Conservation (phyloP, 2,888 invertebrate species). For the Apamea monoglypha region DNA sequence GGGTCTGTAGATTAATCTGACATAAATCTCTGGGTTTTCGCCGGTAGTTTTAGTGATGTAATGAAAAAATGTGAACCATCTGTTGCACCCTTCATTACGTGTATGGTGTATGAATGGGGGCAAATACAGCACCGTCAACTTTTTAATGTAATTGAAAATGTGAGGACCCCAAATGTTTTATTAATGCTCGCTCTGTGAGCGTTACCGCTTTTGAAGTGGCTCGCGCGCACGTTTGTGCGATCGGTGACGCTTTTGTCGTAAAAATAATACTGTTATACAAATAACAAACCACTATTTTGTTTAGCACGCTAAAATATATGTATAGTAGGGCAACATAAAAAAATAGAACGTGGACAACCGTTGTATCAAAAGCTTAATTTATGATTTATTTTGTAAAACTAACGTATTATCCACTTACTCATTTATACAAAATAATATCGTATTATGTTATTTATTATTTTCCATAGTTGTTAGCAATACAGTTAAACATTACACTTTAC, state of each 20-base stretch:
- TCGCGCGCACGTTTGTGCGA: constrained; percentile 60
- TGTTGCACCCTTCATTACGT: constrained; percentile 90
- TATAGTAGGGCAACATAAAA: neutral
- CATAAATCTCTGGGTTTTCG: constrained; percentile 86
- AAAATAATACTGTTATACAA: constrained; percentile 47
- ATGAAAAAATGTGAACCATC: constrained; percentile 89
- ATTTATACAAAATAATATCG: neutral
- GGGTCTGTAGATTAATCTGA: constrained; percentile 86
- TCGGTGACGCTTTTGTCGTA: constrained; percentile 53
- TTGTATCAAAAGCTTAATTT: constrained; percentile 22
- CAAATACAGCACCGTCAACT: constrained; percentile 85
- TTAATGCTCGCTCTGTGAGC: constrained; percentile 80
- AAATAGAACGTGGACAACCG: constrained; percentile 4
- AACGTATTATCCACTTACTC: neutral
- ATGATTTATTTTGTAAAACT: constrained; percentile 8
- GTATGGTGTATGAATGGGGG: constrained; percentile 82
- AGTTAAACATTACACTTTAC: constrained; percentile 10
- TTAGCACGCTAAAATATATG: constrained; percentile 16
- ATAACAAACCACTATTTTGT: constrained; percentile 44
- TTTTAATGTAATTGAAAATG: constrained; percentile 90
- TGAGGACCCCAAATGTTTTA: constrained; percentile 86
- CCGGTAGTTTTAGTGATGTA: constrained; percentile 85
- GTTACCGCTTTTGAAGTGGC: constrained; percentile 77
- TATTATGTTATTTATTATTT: neutral
- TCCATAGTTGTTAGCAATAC: neutral